Percentiles rank a stretch among this genome's conserved stretches.
Conservation (phyloP, 2,888 invertebrate genomes). For the Charanyca ferruginea region DNA sequence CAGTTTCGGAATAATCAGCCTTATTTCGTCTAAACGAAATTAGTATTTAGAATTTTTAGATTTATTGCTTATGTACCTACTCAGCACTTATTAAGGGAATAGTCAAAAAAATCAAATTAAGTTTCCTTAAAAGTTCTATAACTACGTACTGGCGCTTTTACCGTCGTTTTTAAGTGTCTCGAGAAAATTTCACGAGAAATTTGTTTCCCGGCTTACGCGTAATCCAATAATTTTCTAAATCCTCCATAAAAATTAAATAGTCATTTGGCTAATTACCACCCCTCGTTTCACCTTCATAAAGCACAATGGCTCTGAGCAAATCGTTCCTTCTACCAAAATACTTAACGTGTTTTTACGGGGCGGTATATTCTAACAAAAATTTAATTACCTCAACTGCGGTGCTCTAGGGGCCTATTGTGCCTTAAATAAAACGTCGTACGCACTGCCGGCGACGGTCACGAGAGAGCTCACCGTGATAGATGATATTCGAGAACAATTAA, state of each 20-base stretch:
- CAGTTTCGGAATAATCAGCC: slow-evolving; percentile 80
- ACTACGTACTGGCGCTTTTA: neutral
- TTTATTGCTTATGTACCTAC: slow-evolving; percentile 72
- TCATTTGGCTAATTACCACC: slow-evolving; percentile 62
- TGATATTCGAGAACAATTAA: slow-evolving; percentile 91
- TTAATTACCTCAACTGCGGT: slow-evolving; percentile 84
- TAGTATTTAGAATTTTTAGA: slow-evolving; percentile 76
- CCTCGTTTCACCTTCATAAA: slow-evolving; percentile 64
- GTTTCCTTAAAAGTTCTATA: slow-evolving; percentile 58
- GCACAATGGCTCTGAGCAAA: slow-evolving; percentile 62
- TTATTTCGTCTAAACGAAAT: slow-evolving; percentile 81
- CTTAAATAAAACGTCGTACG: slow-evolving; percentile 89
- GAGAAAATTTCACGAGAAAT: slow-evolving; percentile 20
- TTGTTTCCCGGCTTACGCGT: neutral
- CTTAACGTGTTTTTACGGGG: slow-evolving; percentile 68
- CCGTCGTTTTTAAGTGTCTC: neutral
- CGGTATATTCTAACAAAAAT: slow-evolving; percentile 79
- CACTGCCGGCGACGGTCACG: slow-evolving; percentile 88
- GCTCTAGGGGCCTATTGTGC: slow-evolving; percentile 83
- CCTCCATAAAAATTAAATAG: slow-evolving; percentile 51
- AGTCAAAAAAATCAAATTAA: slow-evolving; percentile 18
- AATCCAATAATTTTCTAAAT: slow-evolving; percentile 43
- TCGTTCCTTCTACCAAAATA: slow-evolving; percentile 67
- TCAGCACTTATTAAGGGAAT: neutral
- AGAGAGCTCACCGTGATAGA: slow-evolving; percentile 90